Base-by-base conservation (phyloP, 2,888 invertebrate species). In the Subacronicta megacephala region DNA sequence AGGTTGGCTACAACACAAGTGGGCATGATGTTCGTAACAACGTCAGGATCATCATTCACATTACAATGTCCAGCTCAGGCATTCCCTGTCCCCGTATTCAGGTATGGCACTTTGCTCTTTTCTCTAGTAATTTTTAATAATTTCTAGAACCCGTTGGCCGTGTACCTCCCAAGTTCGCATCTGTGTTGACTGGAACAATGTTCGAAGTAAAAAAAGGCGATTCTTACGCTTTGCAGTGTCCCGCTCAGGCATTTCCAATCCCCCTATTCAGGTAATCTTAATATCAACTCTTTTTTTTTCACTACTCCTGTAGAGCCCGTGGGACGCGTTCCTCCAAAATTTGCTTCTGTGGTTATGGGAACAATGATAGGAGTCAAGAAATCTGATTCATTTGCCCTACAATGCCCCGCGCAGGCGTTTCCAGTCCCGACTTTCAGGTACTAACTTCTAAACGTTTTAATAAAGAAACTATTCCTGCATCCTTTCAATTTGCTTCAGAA, bases 11-110 rank as follows among this genome's bases (percentile, higher is more conserved):
- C 89, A 44, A 80, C 84, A 57, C 90, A 91, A 88, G 88, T 90
- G 71, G 95, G 95, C 58, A 95, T 92, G 75, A 95, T 95, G 93
- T 96, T 95, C 87, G 95, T 95, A 78, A 95, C 96, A 62, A 89
- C 82, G 50, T 76, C 85, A 72, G 92, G 87, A 64, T 79, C 83
- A 20, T 76, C 89, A 72, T 91, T 96, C 72, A 95, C 96, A 49
- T 94, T 97, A 66, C 94, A 96, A 75, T 97, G 97, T 84, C 96
- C 96, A 44, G 96, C 96, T 55, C 97, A 97, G 93, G 96, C 96
- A 75, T 92, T 88, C 84, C 92, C 92, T 81, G 92, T 92, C 84
- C 93, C 93, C 72, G 74, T 88, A 67, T 93, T 93, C 93, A 93
- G 93, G 93, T 94, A 91, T 88, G 75, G 62, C 75, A 74, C 55